Conservation (phyloP, 2,113 vertebrate genomes). For the Istiophorus platypterus region DNA sequence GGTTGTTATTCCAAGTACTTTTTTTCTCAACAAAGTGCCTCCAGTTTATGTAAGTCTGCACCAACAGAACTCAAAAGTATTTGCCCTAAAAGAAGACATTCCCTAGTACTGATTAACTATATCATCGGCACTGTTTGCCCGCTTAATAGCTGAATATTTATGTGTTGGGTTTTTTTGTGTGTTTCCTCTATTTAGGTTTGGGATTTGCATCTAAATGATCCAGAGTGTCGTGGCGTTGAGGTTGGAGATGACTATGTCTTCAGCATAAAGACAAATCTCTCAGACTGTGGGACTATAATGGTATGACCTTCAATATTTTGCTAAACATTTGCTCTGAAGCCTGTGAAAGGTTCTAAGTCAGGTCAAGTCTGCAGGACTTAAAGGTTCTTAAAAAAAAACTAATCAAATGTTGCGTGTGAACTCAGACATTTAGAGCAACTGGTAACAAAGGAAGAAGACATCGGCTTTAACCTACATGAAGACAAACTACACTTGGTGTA, state of each 20-base stretch:
- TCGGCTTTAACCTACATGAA: constrained; percentile 29
- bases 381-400: constrained; percentile 8
- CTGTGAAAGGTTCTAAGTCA: background rate
- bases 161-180: background rate
- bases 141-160: background rate
- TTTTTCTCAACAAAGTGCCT: constrained; percentile 84
- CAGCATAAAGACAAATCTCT: constrained; percentile 84
- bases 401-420: constrained; percentile 57
- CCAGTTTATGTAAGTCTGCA: constrained; percentile 79
- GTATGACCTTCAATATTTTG: constrained; percentile 51
- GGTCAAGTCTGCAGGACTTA: background rate
- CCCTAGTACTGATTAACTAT: background rate
- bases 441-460: constrained; percentile 48
- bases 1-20: constrained; percentile 82
- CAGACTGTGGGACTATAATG: constrained; percentile 77
- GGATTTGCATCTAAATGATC: constrained; percentile 85
- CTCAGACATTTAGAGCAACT: constrained; percentile 53
- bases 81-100: background rate
- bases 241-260: constrained; percentile 79
- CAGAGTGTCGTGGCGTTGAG: constrained; percentile 77
- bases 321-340: background rate
- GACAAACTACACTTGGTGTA: constrained; percentile 57
- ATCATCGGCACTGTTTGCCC: background rate
- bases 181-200: constrained; percentile 72
- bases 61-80: background rate